These are phyloP conservation scores for Smithornis capensis DNA, from an alignment of 2,113 vertebrate genomes.

Conservation along the genomic window DNA sequence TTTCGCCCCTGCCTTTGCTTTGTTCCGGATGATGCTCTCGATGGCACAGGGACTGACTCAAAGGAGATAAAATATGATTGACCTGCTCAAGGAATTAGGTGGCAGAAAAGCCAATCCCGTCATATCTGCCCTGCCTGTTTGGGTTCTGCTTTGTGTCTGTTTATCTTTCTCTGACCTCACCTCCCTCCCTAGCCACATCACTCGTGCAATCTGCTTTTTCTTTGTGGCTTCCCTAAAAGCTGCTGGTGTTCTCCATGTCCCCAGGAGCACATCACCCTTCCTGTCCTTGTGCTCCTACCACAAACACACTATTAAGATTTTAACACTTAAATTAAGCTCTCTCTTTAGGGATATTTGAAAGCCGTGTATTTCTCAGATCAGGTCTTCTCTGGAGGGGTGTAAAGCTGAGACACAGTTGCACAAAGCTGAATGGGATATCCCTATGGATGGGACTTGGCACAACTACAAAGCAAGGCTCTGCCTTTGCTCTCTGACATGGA, in stretches of 20 bases:
- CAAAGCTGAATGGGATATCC: background rate
- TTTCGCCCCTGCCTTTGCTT: slow-evolving; percentile 34
- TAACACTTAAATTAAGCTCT: background rate
- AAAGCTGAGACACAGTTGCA: background rate
- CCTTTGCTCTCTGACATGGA: background rate
- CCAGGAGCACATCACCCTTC: background rate
- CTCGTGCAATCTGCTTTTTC: background rate
- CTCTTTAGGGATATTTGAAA: background rate
- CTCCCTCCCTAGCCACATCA: background rate
- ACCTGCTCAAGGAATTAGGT: slow-evolving; percentile 5
- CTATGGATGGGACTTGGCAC: background rate
- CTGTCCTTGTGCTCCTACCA: background rate
- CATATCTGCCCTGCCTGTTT: background rate
- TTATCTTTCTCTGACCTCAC: background rate
- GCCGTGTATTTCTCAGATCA: background rate
- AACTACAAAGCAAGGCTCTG: background rate
- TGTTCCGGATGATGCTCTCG: slow-evolving; percentile 10
- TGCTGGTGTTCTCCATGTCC: background rate
- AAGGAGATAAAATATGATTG: slow-evolving; percentile 44
- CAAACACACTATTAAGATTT: background rate
- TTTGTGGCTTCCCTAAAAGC: background rate
- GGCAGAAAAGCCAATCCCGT: background rate
- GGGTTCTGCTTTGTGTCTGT: background rate
- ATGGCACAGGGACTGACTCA: background rate
- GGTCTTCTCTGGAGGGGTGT: background rate